A percentile compares a stretch with the other conserved stretches of the same genome.
Evolutionary conservation across 1,140 invertebrate genomes (phyloP).

Genomic region (Daktulosphaira vitifoliae): DNA sequence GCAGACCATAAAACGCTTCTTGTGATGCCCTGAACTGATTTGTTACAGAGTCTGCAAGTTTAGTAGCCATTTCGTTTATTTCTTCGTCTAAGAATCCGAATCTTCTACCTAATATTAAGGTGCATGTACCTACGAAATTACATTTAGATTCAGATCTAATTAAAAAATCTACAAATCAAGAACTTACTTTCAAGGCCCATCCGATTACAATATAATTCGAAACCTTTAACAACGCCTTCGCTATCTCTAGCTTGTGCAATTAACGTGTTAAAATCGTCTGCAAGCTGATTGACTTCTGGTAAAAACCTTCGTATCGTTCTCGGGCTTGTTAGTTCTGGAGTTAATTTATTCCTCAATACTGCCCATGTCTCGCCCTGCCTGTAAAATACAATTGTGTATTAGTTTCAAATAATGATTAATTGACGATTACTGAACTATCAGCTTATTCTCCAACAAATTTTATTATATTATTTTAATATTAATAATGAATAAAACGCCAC

Average conservation of each 20-base stretch:
- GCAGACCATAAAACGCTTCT: conserved; percentile 71
- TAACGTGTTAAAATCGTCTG: conserved; percentile 67
- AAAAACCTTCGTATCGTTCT: conserved; percentile 67
- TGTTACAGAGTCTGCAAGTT: conserved; percentile 59
- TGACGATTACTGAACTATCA: too few relatives aligned
- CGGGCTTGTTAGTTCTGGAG: conserved; percentile 65
- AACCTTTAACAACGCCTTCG: conserved; percentile 48
- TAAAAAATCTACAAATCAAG: background rate
- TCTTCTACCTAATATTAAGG: conserved; percentile 63
- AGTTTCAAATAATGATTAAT: too few relatives aligned
- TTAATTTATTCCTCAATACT: conserved; percentile 60
- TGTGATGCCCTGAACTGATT: conserved; percentile 64
- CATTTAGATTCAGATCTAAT: too few relatives aligned
- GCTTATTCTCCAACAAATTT: too few relatives aligned
- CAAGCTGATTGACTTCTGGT: conserved; percentile 63
- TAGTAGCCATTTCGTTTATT: conserved; percentile 43
- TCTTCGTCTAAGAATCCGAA: conserved; percentile 65
- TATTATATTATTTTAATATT: too few relatives aligned
- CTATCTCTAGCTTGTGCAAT: conserved; percentile 49
- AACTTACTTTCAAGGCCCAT: conserved; percentile 69
- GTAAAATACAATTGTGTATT: conserved; percentile 35
- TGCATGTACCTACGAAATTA: conserved; percentile 55
- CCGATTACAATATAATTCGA: conserved; percentile 63
- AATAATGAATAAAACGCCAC: too few relatives aligned
- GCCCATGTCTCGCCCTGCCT: conserved; percentile 77